These are phyloP conservation scores for Istiophorus platypterus DNA, from an alignment of 2,113 vertebrate species.

Conservation along the genomic window DNA sequence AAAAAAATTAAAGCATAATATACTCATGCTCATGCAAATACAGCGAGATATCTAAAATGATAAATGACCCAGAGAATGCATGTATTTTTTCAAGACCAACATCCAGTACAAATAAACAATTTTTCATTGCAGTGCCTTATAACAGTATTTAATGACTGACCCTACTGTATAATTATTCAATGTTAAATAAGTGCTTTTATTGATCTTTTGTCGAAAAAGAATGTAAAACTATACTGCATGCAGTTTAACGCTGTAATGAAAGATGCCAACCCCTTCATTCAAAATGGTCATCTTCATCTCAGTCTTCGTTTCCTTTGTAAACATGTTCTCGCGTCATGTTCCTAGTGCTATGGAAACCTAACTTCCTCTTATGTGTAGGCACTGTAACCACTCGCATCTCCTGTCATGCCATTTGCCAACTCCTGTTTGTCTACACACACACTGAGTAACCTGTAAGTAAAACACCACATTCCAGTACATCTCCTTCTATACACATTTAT, in stretches of 20 bases:
- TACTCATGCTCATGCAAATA: not conserved
- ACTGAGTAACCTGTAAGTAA: slow-evolving; percentile 33
- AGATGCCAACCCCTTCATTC: slow-evolving; percentile 24
- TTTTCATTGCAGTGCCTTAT: not conserved
- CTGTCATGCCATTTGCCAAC: slow-evolving; percentile 29
- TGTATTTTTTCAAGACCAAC: not conserved
- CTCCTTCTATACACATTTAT: slow-evolving; percentile 77
- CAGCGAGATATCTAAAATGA: not conserved
- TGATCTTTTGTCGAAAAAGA: not conserved
- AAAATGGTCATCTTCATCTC: slow-evolving; percentile 60
- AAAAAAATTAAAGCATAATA: not conserved
- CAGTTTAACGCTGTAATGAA: slow-evolving; percentile 18
- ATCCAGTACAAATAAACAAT: not conserved
- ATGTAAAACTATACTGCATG: not conserved
- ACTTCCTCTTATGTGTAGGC: slow-evolving; percentile 47
- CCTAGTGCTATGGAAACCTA: slow-evolving; percentile 76
- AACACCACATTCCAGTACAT: slow-evolving; percentile 44
- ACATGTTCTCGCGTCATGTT: slow-evolving; percentile 55
- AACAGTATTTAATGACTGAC: not conserved
- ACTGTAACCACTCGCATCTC: slow-evolving; percentile 37
- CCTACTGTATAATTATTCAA: not conserved
- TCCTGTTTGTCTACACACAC: slow-evolving; percentile 30
- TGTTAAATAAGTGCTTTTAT: not conserved
- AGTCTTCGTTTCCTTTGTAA: slow-evolving; percentile 46
- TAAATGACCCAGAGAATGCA: not conserved